Conservation (phyloP, 2,113 vertebrate genomes). For the Aix galericulata region DNA sequence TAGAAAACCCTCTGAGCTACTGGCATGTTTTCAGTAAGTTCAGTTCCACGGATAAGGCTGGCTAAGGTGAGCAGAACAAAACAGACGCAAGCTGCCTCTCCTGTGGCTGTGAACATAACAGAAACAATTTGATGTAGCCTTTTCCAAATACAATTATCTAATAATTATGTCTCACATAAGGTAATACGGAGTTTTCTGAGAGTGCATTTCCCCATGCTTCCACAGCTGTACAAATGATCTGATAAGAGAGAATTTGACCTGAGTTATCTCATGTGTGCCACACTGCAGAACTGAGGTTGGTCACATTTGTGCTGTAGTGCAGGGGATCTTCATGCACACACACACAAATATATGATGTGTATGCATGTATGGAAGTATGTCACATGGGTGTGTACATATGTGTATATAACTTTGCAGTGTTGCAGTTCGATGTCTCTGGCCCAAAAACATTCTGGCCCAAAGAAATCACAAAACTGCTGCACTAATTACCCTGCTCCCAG, state of each 20-base stretch:
- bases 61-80: neutral
- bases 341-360: accelerated
- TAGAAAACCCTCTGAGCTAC: neutral
- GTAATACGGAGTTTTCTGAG: neutral
- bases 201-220: neutral
- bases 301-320: neutral
- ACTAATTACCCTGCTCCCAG: neutral
- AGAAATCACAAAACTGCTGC: neutral
- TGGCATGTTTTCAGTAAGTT: neutral
- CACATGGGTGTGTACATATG: neutral
- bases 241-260: neutral
- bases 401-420: neutral
- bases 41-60: neutral
- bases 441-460: neutral
- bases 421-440: neutral
- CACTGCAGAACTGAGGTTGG: neutral
- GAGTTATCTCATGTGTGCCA: neutral
- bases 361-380: neutral
- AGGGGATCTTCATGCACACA: accelerated
- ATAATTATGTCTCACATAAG: neutral
- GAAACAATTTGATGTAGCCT: neutral
- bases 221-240: neutral
- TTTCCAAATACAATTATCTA: neutral
- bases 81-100: neutral
- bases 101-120: neutral